Conservation (phyloP, 2,113 vertebrate genomes). For the Rhynchomys soricoides region DNA sequence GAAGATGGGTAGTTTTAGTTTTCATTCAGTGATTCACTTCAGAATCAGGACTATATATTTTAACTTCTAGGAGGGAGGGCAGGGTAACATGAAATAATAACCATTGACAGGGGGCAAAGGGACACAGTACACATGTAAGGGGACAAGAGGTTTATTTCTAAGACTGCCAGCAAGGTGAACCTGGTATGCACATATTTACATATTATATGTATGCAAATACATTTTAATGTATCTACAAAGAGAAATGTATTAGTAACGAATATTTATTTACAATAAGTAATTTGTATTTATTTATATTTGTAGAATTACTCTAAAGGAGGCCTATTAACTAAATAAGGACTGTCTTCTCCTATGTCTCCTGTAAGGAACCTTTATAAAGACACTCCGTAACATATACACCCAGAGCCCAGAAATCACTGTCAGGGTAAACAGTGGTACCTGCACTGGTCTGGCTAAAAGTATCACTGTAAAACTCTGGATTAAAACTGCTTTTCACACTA, state of each 20-base stretch:
- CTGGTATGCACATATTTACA: background rate
- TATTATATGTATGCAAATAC: background rate
- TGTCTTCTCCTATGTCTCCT: background rate
- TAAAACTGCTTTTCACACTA: background rate
- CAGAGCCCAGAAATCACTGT: background rate
- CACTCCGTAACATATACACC: background rate
- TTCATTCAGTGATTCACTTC: slow-evolving; percentile 1
- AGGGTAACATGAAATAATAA: background rate
- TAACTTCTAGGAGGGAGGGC: background rate
- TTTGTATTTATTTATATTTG: background rate
- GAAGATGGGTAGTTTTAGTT: background rate
- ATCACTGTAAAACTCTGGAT: background rate
- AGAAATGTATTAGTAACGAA: background rate
- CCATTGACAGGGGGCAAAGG: background rate
- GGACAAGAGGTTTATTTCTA: background rate
- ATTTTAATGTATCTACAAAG: background rate
- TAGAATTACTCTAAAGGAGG: background rate
- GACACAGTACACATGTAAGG: background rate
- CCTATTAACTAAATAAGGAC: background rate
- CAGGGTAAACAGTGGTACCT: background rate
- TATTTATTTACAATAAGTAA: background rate
- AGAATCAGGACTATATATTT: background rate
- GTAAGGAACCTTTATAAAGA: background rate
- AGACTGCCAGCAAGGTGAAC: too few species aligned
- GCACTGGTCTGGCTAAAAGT: background rate